These are phyloP conservation scores for Myanophis thanlyinensis DNA, from an alignment of 2,113 vertebrate species.

Conservation along the genomic window DNA sequence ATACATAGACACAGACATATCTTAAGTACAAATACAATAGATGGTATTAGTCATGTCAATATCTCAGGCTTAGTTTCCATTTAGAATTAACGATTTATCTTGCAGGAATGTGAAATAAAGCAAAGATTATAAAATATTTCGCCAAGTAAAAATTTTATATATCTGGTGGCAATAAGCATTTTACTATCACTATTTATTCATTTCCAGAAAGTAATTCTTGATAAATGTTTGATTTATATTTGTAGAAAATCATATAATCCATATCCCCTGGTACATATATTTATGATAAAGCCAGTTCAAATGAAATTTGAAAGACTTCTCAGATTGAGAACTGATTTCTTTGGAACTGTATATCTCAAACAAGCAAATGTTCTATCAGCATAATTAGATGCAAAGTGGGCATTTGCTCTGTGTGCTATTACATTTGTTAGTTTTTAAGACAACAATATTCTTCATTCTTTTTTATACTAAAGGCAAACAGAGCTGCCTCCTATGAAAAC, in stretches of 20 bases:
- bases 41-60: not conserved
- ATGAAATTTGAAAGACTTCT: conserved; percentile 17
- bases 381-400: not conserved
- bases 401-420: not conserved
- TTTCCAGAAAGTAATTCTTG: not conserved
- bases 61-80: not conserved
- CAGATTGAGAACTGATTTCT: not conserved
- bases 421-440: not conserved
- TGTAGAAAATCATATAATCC: not conserved
- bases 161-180: not conserved
- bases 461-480: not conserved
- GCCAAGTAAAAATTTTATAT: not conserved
- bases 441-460: not conserved
- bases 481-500: not conserved
- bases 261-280: not conserved
- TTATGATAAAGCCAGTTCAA: not conserved
- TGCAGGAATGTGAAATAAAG: not conserved
- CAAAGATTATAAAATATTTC: not conserved
- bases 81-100: not conserved
- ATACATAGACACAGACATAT: not conserved
- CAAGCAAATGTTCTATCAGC: not conserved
- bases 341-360: not conserved
- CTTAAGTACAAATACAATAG: not conserved
- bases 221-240: not conserved
- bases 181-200: not conserved